Evolutionary conservation across 1,140 invertebrate species (phyloP).

Genomic region (Lutraria rhynchaena): DNA sequence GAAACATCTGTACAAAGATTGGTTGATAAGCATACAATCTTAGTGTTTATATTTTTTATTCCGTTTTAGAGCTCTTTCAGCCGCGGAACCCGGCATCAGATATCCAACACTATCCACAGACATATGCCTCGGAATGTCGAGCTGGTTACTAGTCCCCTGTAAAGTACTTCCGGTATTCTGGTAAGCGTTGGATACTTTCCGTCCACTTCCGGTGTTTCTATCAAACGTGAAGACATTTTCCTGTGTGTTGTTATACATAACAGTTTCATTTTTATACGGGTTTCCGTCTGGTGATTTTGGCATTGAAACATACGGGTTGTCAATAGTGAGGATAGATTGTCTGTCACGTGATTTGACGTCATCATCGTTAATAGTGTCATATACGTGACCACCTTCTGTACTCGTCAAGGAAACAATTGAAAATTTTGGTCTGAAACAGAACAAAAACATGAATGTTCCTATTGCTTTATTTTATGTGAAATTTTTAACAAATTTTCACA

Average conservation of each 20-base stretch:
- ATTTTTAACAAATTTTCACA: too few species aligned
- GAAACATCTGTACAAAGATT: too few species aligned
- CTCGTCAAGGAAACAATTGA: slow-evolving; percentile 3
- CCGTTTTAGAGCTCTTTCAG: slow-evolving; percentile 1
- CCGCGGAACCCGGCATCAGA: slow-evolving; percentile 1
- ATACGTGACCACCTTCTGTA: slow-evolving; percentile 1
- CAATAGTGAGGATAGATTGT: slow-evolving; percentile 13
- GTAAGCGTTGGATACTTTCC: slow-evolving; percentile 27
- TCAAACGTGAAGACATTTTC: slow-evolving; percentile 18
- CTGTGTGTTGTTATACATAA: slow-evolving; percentile 1
- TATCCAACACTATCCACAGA: slow-evolving; percentile 23
- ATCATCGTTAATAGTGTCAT: slow-evolving; percentile 13
- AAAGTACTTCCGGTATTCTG: neutral
- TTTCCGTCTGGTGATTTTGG: slow-evolving; percentile 8
- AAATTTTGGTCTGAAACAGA: neutral
- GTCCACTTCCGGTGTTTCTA: neutral
- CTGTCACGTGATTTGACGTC: neutral
- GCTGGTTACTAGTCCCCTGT: neutral
- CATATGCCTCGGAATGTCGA: slow-evolving; percentile 25
- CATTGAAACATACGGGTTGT: slow-evolving; percentile 25
- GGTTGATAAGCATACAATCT: too few species aligned
- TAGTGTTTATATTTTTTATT: slow-evolving; percentile 23
- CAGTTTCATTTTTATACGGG: neutral
- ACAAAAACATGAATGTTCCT: too few species aligned
- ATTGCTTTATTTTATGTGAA: too few species aligned